Conservation (phyloP, 2,113 vertebrate genomes). For the Caranx melampygus region DNA sequence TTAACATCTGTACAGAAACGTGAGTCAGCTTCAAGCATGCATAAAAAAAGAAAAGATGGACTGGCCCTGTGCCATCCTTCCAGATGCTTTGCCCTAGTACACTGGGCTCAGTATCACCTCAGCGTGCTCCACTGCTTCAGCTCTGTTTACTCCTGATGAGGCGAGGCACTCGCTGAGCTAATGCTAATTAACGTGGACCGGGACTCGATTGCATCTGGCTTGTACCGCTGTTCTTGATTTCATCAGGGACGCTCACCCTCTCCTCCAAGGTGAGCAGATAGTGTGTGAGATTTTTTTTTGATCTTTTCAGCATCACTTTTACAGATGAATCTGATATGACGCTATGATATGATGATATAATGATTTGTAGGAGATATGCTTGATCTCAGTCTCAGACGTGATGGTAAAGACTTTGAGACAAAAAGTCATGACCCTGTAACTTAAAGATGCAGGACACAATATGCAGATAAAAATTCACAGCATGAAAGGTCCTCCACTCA, state of each 20-base stretch:
- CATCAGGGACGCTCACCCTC: slow-evolving; percentile 29
- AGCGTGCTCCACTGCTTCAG: slow-evolving; percentile 31
- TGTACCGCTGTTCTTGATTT: slow-evolving; percentile 30
- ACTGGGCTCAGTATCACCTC: slow-evolving; percentile 50
- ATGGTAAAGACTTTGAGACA: neutral
- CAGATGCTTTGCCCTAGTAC: slow-evolving; percentile 69
- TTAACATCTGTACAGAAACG: slow-evolving; percentile 68
- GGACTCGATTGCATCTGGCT: slow-evolving; percentile 50
- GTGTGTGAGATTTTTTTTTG: slow-evolving; percentile 6
- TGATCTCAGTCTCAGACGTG: neutral
- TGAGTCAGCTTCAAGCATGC: slow-evolving; percentile 42
- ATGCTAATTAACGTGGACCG: slow-evolving; percentile 63
- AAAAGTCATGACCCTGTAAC: neutral
- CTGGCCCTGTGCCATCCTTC: slow-evolving; percentile 66
- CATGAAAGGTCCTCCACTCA: neutral
- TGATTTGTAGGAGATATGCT: neutral
- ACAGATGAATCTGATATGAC: neutral
- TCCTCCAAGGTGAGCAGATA: slow-evolving; percentile 39
- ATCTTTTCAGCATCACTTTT: neutral
- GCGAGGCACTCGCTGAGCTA: slow-evolving; percentile 45
- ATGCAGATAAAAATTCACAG: neutral
- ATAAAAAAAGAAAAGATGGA: slow-evolving; percentile 17
- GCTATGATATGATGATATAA: neutral
- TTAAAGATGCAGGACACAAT: neutral
- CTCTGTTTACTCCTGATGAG: slow-evolving; percentile 41